These are phyloP conservation scores for Diplodus sargus DNA, from an alignment of 2,797 vertebrate species.

Conservation along the genomic window DNA sequence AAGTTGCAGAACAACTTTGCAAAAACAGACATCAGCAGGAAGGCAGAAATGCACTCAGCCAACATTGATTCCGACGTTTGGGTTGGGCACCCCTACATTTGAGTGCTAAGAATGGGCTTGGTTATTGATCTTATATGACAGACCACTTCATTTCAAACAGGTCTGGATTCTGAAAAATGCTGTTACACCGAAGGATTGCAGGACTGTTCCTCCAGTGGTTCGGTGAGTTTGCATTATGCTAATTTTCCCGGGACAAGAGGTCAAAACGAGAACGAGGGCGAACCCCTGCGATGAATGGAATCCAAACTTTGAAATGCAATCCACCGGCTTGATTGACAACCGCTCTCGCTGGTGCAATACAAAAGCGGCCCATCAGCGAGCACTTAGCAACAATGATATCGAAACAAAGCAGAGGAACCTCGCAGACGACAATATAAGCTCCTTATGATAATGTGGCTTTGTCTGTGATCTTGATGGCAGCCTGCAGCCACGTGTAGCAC, in stretches of 20 bases:
- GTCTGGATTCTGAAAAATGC: not conserved
- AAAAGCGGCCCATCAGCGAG: constrained; percentile 38
- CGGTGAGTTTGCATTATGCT: constrained; percentile 1
- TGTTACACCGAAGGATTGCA: not conserved
- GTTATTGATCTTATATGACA: not conserved
- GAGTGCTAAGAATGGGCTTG: not conserved
- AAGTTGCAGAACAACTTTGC: too few relatives aligned
- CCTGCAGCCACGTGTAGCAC: constrained; percentile 58
- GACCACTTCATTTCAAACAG: not conserved
- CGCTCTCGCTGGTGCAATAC: not conserved
- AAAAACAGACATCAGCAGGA: too few relatives aligned
- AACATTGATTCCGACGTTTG: too few relatives aligned
- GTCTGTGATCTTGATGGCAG: constrained; percentile 66
- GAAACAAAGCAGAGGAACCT: constrained; percentile 52
- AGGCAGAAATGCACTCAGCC: too few relatives aligned
- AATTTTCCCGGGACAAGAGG: not conserved
- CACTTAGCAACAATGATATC: constrained; percentile 43
- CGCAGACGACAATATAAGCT: constrained; percentile 45
- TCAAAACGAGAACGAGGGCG: constrained; percentile 14
- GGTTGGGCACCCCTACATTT: not conserved
- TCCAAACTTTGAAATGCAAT: constrained; percentile 17
- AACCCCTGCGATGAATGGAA: not conserved
- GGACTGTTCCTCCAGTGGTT: too few relatives aligned
- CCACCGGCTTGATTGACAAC: constrained; percentile 23
- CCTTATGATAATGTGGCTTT: constrained; percentile 64